A percentile compares a stretch with the other conserved stretches of the same genome.
These are phyloP conservation scores for Fundulus diaphanus DNA, from an alignment of 2,797 vertebrate species.

Conservation along the genomic window DNA sequence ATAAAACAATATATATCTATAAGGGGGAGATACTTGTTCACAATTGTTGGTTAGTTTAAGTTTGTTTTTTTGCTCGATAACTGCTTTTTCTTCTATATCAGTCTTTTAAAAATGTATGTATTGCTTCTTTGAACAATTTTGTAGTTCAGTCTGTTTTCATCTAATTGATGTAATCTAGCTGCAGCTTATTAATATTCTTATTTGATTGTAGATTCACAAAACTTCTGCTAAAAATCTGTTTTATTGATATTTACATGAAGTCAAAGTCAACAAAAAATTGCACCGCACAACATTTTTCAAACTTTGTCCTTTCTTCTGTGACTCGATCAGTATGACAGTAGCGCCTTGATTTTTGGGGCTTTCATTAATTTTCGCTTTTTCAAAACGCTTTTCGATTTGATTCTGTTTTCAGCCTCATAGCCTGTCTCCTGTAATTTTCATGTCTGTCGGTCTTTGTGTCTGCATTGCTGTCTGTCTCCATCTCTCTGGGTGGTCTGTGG, in stretches of 20 bases:
- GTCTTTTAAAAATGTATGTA: not conserved
- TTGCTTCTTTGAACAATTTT: not conserved
- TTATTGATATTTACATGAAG: not conserved
- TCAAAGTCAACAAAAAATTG: not conserved
- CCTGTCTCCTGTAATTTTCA: conserved; percentile 14
- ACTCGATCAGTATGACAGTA: not conserved
- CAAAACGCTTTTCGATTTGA: conserved; percentile 7
- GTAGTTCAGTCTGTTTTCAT: not conserved
- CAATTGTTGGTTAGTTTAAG: not conserved
- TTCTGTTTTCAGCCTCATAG: conserved; percentile 4
- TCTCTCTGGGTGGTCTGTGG: conserved; percentile 84
- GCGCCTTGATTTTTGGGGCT: not conserved
- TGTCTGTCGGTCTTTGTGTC: conserved; percentile 48
- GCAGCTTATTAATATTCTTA: not conserved
- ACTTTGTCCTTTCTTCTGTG: not conserved
- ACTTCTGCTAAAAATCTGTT: not conserved
- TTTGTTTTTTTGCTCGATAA: too few relatives aligned
- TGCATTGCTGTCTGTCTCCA: conserved; percentile 58
- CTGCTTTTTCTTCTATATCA: not conserved
- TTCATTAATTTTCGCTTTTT: not conserved
- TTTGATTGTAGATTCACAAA: not conserved
- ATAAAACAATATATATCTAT: not conserved
- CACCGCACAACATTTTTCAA: not conserved
- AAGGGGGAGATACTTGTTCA: not conserved
- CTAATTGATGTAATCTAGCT: too few relatives aligned